Percentiles rank a stretch among this genome's conserved stretches.
These are phyloP conservation scores for Leptinotarsa defecta DNA, from an alignment of 1,140 invertebrate species.

Conservation along the genomic window DNA sequence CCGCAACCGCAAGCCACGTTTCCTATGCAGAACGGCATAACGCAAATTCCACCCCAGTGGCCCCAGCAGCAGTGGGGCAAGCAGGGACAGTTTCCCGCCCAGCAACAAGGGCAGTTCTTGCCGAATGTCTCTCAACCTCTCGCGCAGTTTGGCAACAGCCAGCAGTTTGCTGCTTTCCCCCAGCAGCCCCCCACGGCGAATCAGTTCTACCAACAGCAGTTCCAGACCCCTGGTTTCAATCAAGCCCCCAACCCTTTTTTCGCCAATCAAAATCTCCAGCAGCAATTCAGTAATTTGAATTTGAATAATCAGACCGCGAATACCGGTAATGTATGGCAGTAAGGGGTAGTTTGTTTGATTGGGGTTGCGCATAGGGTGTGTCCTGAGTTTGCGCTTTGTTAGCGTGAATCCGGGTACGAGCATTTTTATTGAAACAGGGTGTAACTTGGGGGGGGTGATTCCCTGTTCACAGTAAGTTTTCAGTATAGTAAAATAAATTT, in stretches of 20 bases:
- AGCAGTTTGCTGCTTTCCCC: conserved; percentile 7
- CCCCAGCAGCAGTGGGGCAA: conserved; percentile 26
- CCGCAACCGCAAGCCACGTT: conserved; percentile 28
- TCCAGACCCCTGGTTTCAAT: conserved; percentile 19
- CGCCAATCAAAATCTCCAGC: conserved; percentile 37
- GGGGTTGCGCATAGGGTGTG: not conserved
- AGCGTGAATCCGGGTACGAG: too few species aligned
- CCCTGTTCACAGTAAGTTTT: not conserved
- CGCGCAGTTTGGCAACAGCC: conserved; percentile 28
- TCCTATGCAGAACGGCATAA: conserved; percentile 33
- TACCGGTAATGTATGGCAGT: conserved; percentile 12
- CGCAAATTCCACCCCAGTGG: conserved; percentile 24
- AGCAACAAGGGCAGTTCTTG: conserved; percentile 5
- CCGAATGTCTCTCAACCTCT: conserved; percentile 33
- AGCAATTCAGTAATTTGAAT: conserved; percentile 52
- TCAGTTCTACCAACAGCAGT: conserved; percentile 28
- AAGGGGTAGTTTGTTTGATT: not conserved
- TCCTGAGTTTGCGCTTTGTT: not conserved
- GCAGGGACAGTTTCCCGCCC: conserved; percentile 28
- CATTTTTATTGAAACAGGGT: not conserved
- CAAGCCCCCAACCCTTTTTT: conserved; percentile 48
- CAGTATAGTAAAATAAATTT: conserved; percentile 15
- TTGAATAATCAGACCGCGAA: conserved; percentile 34
- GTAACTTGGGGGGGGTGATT: not conserved
- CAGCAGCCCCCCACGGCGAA: conserved; percentile 23